These are phyloP conservation scores for Herpetotheres cachinnans DNA, from an alignment of 2,113 vertebrate genomes.

Conservation along the genomic window DNA sequence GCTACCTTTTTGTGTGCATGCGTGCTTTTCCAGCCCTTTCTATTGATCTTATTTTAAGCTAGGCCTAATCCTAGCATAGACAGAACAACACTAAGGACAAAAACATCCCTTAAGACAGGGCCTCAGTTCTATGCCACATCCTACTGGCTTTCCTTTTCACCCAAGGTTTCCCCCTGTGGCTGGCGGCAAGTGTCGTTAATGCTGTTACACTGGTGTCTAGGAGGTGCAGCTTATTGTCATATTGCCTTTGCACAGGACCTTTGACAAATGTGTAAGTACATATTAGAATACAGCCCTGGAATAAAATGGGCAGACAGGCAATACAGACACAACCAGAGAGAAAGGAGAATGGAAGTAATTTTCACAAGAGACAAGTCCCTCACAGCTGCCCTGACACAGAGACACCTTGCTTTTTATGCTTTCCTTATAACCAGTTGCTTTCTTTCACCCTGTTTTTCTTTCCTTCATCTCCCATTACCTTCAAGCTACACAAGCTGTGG, in stretches of 20 bases:
- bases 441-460: neutral
- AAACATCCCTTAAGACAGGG: neutral
- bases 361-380: neutral
- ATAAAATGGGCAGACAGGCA: neutral
- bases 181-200: neutral
- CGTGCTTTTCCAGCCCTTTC: neutral
- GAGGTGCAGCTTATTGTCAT: neutral
- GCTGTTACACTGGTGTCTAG: too few relatives aligned
- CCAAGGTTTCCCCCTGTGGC: neutral
- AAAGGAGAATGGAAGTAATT: neutral
- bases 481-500: neutral
- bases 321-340: neutral
- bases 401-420: neutral
- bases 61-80: neutral
- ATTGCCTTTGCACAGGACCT: neutral
- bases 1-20: neutral
- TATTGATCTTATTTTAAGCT: neutral
- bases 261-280: rapidly evolving
- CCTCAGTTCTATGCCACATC: neutral
- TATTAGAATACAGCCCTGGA: neutral
- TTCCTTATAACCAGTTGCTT: neutral
- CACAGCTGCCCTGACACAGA: neutral
- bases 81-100: neutral
- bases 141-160: neutral
- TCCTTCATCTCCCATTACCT: neutral